Percentiles rank a stretch among this genome's conserved stretches.
Evolutionary conservation across 2,113 vertebrate species (phyloP).

Genomic region (Petroica traversi): DNA sequence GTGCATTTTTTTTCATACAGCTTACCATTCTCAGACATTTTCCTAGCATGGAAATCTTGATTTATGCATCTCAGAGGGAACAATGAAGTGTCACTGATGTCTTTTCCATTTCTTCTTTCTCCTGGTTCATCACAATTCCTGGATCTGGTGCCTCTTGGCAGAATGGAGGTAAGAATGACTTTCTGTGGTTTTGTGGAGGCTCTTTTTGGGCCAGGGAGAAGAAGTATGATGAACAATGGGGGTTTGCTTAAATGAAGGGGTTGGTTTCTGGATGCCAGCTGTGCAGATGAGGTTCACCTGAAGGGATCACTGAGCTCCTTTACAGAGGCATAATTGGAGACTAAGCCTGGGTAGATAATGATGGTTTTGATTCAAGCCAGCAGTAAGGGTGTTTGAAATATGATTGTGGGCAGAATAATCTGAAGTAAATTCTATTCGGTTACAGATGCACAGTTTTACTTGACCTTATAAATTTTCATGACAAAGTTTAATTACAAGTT

Average conservation of each 20-base stretch:
- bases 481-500: neutral
- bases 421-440: neutral
- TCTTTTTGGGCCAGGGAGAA: neutral
- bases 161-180: constrained; percentile 85
- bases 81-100: constrained; percentile 46
- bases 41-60: neutral
- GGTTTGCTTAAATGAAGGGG: neutral
- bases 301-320: neutral
- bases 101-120: constrained; percentile 53
- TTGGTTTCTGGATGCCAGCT: neutral
- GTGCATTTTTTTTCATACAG: neutral
- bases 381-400: neutral
- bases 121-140: constrained; percentile 21
- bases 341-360: neutral
- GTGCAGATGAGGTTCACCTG: neutral
- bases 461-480: neutral
- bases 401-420: neutral
- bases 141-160: constrained; percentile 62
- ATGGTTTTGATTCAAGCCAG: neutral
- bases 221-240: neutral
- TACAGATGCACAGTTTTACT: neutral
- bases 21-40: neutral
- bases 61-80: neutral
- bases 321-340: neutral
- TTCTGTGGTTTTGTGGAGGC: neutral